Conservation (phyloP, 2,113 vertebrate species). For the Myrmecobius fasciatus region DNA sequence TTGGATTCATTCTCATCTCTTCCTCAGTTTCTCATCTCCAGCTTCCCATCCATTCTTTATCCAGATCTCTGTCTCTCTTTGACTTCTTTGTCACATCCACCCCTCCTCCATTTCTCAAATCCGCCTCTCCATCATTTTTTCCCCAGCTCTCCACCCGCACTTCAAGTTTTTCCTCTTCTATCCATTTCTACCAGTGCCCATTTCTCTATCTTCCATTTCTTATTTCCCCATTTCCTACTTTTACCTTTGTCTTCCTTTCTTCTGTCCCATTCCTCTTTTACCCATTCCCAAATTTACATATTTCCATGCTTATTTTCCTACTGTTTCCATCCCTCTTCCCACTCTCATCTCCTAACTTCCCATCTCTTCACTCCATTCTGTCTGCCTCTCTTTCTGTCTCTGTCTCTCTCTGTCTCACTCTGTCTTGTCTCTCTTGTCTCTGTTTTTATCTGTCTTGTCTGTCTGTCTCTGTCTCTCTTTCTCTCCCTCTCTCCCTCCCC, state of each 20-base stretch:
- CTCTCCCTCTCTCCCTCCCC: too few species aligned
- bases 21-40: neutral
- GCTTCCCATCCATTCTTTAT: neutral
- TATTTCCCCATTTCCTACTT: neutral
- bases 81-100: accelerated
- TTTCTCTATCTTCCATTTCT: neutral
- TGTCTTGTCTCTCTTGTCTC: too few species aligned
- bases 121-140: neutral
- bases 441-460: too few species aligned
- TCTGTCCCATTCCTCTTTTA: neutral
- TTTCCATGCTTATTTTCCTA: neutral
- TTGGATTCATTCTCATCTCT: neutral
- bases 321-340: neutral
- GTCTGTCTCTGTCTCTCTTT: too few species aligned
- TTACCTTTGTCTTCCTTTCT: neutral
- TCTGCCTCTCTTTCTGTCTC: too few species aligned
- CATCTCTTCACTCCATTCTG: neutral
- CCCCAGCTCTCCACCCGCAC: neutral
- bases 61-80: neutral
- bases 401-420: too few species aligned
- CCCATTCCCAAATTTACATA: neutral
- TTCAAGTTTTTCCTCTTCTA: neutral
- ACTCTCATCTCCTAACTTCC: neutral
- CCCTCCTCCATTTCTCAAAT: neutral
- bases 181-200: neutral